Base-by-base conservation (phyloP, 2,888 invertebrate genomes). In the Malachius bipustulatus region DNA sequence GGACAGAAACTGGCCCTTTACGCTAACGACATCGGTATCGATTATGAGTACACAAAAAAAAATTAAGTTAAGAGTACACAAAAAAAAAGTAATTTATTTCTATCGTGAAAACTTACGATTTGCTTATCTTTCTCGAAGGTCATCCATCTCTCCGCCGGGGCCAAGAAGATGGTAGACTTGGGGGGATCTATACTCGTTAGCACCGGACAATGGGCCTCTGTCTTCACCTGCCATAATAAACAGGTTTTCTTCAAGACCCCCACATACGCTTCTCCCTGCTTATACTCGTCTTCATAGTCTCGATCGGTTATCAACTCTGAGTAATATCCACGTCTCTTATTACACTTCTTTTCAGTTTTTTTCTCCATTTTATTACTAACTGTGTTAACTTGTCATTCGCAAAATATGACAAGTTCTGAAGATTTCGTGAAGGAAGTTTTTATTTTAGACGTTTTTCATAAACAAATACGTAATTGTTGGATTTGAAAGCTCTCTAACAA, bases 81-180 rank as follows among this genome's bases (percentile, higher is more conserved):
- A n/a, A n/a, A 28, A 28, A 28, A 28, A 11, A 10, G 29, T 10
- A 28, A 28, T 6, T 11, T 28, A 28, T 11, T 4, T 10, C n/a
- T n/a, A n/a, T n/a, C n/a, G n/a, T n/a, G n/a, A n/a, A 12, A 13
- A 61, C 67, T 63, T 53, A 75, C 76, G 48, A 76, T 68, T 15
- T 69, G 69, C 28, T 70, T 69, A 47, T 77, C 76, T 45, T 71
- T 72, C 29, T 67, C 66, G 41, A 72, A 75, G 1, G 69, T 71
- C 36, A 74, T 73, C 77, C 77, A 77, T 42, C 76, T 60, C 29
- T 75, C 73, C 1, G 74, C 74, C 1, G 75, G 73, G 8, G 74
- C 62, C 4, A 77, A 57, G 4, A 67, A 50, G 39, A 65, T 64
- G 1, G 64, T 57, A 39, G 59, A 64, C 26, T 62, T 56, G 0